Conservation (phyloP, 2,113 vertebrate genomes). For the Hemiprocne comata region DNA sequence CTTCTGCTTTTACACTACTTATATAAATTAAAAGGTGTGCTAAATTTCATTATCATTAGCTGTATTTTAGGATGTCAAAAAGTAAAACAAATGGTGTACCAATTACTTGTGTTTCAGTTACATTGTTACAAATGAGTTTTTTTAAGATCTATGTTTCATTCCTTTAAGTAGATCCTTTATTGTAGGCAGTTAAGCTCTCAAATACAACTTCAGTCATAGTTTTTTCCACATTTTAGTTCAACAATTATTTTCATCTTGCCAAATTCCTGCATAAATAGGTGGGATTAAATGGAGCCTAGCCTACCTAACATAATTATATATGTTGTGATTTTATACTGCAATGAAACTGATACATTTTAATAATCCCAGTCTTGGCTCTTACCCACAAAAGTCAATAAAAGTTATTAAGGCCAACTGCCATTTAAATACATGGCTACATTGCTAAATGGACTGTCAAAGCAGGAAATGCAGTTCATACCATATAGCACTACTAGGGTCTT, state of each 20-base stretch:
- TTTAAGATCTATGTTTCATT: slow-evolving; percentile 21
- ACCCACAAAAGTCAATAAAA: slow-evolving; percentile 90
- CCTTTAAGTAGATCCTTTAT: slow-evolving; percentile 28
- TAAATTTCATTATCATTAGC: neutral
- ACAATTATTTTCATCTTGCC: neutral
- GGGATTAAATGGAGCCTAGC: slow-evolving; percentile 84
- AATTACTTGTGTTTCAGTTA: neutral
- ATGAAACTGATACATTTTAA: slow-evolving; percentile 94
- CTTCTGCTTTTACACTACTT: neutral
- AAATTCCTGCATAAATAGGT: slow-evolving; percentile 83
- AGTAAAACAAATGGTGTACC: neutral
- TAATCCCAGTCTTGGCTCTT: slow-evolving; percentile 91
- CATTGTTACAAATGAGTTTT: neutral
- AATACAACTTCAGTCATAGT: slow-evolving; percentile 13
- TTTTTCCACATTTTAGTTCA: neutral
- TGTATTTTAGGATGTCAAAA: neutral
- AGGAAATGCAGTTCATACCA: slow-evolving; percentile 71
- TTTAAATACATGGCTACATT: slow-evolving; percentile 81
- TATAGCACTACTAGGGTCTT: neutral
- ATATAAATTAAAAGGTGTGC: neutral
- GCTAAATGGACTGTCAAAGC: slow-evolving; percentile 84
- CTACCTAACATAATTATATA: slow-evolving; percentile 88
- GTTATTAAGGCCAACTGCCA: slow-evolving; percentile 92
- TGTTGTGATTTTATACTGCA: slow-evolving; percentile 86
- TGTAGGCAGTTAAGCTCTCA: neutral